Percentiles rank a stretch among this genome's conserved stretches.
Conservation (phyloP, 2,888 invertebrate genomes). For the Alsophila aescularia region DNA sequence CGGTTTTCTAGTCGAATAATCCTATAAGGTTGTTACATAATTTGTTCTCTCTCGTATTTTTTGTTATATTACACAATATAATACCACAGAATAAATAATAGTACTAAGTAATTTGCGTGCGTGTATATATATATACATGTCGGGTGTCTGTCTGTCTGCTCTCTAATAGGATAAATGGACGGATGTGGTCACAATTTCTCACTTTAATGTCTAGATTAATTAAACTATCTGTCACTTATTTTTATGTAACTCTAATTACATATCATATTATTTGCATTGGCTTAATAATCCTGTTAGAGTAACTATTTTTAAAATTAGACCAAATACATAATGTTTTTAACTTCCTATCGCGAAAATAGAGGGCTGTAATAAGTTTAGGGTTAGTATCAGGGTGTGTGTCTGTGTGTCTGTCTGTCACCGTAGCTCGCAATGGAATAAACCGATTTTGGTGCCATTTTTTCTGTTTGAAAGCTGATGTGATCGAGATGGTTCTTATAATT, state of each 20-base stretch:
- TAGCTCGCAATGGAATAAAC: too few relatives aligned
- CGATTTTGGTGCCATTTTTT: too few relatives aligned
- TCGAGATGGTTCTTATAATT: too few relatives aligned
- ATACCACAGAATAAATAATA: too few relatives aligned
- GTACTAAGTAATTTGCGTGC: conserved; percentile 64
- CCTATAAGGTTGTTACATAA: conserved; percentile 20
- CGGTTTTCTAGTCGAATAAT: not conserved
- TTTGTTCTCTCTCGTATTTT: conserved; percentile 40
- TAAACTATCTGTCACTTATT: conserved; percentile 3
- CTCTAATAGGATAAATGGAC: conserved; percentile 48
- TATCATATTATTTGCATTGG: not conserved
- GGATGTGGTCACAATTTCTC: conserved; percentile 29
- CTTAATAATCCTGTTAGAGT: too few relatives aligned
- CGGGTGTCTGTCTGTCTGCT: conserved; percentile 51
- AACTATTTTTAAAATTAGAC: too few relatives aligned
- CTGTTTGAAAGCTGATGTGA: too few relatives aligned
- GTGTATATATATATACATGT: conserved; percentile 42
- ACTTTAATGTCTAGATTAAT: conserved; percentile 25
- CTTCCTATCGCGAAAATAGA: too few relatives aligned
- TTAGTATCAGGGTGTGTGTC: too few relatives aligned
- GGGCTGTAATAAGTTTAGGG: too few relatives aligned
- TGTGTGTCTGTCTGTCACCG: too few relatives aligned
- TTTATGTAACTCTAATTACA: not conserved
- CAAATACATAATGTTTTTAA: too few relatives aligned
- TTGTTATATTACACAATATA: conserved; percentile 63